Evolutionary conservation across 2,113 vertebrate genomes (phyloP), one percentile per base, ranked within the genome.

Genomic region (Cololabis saira): DNA sequence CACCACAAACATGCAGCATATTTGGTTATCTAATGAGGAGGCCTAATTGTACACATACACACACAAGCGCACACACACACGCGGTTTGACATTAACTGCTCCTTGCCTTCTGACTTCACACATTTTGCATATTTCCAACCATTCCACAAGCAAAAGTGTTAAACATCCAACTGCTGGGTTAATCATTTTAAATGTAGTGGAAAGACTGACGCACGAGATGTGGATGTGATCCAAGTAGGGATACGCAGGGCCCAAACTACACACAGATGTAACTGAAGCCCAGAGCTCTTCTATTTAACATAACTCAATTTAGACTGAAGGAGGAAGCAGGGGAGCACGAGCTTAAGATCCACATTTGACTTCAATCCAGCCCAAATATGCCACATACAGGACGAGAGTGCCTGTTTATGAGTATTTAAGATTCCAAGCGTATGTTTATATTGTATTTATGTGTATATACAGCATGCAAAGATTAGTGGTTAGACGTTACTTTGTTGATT

Each of bases 401-500:
- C 24, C 2, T 5, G 24, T 5, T 27, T 27, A 2, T 27, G 24
- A 27, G 24, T 27, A 5, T 27, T 27, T 27, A 27, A 5, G 24
- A 1, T 7, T 37, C 33, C 33, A 37, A 37, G 33, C 5, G 33
- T 37, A 37, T 37, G 33, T 11, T 37, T 7, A 37, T 11, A 37
- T 37, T 37, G 33, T 37, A 7, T 9, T 9, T 37, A 37, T 9
- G 10, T 11, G 10, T 11, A 37, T 37, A 37, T 37, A 37, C 33
- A 37, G 33, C 33, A 11, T 37, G 6, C 6, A 37, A 37, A 3
- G 33, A 9, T 37, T 37, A 37, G 33, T 33, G 27, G 5, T 13
- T 21, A 54, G 17, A 16, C 4, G 86, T 91, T 91, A 97, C 97
- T 93, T 99, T 99, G 87, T 99, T 99, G 85, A 99, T 98, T 81